Conservation (phyloP, 2,113 vertebrate species). For the Callorhinus ursinus region DNA sequence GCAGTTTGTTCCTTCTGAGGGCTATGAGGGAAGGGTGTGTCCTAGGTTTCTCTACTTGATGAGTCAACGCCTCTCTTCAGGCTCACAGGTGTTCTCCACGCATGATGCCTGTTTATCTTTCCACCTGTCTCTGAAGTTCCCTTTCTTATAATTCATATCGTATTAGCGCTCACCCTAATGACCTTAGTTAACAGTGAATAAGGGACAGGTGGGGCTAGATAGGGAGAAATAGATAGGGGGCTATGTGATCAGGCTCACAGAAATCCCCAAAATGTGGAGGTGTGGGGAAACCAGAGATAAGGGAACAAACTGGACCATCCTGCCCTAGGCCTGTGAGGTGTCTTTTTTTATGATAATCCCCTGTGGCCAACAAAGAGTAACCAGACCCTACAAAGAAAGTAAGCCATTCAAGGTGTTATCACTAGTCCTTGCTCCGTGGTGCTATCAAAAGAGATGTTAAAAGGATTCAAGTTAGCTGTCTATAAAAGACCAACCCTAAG, state of each 20-base stretch:
- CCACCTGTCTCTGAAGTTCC: neutral
- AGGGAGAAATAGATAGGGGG: neutral
- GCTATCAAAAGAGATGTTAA: neutral
- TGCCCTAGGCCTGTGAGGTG: neutral
- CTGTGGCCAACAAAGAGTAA: neutral
- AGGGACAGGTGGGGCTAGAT: neutral
- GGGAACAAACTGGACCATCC: neutral
- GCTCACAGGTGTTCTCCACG: no score
- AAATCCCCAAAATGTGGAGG: neutral
- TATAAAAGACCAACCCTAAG: neutral
- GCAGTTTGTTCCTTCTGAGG: neutral
- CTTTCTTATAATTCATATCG: rapidly evolving
- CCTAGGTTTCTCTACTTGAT: neutral
- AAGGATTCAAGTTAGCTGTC: neutral
- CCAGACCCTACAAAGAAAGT: neutral
- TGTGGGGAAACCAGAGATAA: neutral
- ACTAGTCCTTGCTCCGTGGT: neutral
- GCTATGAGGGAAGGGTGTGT: neutral
- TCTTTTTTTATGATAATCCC: neutral
- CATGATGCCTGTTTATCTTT: neutral
- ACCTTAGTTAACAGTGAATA: neutral
- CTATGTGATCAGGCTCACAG: neutral
- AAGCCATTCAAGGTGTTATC: no score
- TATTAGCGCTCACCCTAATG: neutral
- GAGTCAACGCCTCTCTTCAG: neutral